These are phyloP conservation scores for Lota lota DNA, from an alignment of 2,113 vertebrate genomes.

Conservation along the genomic window DNA sequence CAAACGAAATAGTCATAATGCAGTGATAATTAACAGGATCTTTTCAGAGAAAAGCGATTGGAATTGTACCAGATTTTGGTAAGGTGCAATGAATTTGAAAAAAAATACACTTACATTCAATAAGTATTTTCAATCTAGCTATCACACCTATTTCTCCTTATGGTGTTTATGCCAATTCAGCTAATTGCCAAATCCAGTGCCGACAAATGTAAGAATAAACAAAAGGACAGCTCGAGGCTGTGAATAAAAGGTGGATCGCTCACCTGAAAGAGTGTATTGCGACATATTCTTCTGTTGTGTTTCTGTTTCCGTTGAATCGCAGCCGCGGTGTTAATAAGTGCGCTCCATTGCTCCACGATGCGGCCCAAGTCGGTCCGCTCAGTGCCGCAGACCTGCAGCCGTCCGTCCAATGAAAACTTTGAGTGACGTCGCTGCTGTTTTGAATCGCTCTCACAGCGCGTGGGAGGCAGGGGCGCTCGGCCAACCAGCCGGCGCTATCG, in stretches of 20 bases:
- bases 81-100: too few relatives aligned
- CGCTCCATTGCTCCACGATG: constrained; percentile 4
- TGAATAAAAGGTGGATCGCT: constrained; percentile 5
- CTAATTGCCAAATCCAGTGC: too few relatives aligned
- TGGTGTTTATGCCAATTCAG: too few relatives aligned
- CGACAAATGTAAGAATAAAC: background rate
- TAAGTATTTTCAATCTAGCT: too few relatives aligned
- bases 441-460: constrained; percentile 3
- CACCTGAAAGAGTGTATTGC: constrained; percentile 58
- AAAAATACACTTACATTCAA: too few relatives aligned
- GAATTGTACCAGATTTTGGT: too few relatives aligned
- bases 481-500: too few relatives aligned
- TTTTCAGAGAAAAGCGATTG: too few relatives aligned
- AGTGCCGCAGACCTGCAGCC: constrained; percentile 28
- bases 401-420: constrained; percentile 39
- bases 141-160: too few relatives aligned
- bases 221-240: background rate
- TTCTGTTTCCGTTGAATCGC: constrained; percentile 21
- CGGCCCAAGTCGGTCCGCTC: background rate
- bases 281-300: constrained; percentile 47
- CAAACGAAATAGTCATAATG: too few relatives aligned
- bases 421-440: constrained; percentile 24
- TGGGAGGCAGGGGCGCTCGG: constrained; percentile 3
- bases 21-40: too few relatives aligned
- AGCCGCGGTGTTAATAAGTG: constrained; percentile 1